phyloP scores from a whole-genome alignment of 2,797 vertebrate species.

The Cirrhinus molitorella region DNA sequence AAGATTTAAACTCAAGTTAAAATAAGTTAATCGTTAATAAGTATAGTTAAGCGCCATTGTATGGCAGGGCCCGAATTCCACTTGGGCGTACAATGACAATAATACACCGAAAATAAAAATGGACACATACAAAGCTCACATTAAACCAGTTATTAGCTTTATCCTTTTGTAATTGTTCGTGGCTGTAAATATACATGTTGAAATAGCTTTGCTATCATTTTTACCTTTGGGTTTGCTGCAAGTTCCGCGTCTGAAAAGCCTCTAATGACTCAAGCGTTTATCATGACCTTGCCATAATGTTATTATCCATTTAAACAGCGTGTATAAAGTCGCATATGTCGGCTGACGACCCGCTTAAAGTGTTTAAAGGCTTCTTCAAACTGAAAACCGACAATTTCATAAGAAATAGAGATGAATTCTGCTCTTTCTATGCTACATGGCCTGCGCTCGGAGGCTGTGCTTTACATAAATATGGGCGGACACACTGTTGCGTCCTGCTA shows the following conservation, averaged over 20 bases:
- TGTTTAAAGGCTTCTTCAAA: neutral
- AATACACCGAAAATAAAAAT: constrained; percentile 50
- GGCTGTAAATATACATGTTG: neutral
- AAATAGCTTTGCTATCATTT: constrained; percentile 42
- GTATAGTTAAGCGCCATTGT: constrained; percentile 60
- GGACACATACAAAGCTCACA: neutral
- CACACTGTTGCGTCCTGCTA: constrained; percentile 67
- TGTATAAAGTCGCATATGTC: constrained; percentile 62
- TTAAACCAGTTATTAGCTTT: neutral
- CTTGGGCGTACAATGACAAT: constrained; percentile 76
- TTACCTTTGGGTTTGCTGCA: constrained; percentile 77
- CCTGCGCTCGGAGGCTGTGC: constrained; percentile 70
- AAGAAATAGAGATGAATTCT: constrained; percentile 5
- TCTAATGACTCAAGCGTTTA: constrained; percentile 76
- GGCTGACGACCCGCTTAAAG: constrained; percentile 35
- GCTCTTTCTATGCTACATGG: constrained; percentile 31
- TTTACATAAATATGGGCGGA: constrained; percentile 82
- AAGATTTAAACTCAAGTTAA: neutral
- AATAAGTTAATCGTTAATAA: neutral
- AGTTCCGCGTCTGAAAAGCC: constrained; percentile 84
- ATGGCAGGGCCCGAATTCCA: constrained; percentile 76
- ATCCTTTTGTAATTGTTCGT: neutral
- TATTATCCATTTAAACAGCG: constrained; percentile 62
- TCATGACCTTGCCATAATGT: constrained; percentile 79
- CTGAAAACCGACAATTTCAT: constrained; percentile 39